Base-by-base conservation (phyloP, 2,888 invertebrate species). In the Ypsolopha scabrella region DNA sequence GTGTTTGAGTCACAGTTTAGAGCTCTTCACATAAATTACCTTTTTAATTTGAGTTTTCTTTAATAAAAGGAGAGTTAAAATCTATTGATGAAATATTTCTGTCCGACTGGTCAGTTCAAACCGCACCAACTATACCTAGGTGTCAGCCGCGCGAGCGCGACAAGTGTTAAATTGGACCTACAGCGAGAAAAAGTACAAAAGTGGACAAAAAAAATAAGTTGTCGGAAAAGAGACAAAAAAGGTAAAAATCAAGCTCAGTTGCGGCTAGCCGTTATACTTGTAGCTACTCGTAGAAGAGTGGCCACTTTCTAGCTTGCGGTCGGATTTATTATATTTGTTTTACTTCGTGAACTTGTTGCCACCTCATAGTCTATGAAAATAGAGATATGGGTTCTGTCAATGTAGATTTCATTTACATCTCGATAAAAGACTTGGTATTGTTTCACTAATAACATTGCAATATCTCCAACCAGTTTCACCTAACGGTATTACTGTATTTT, bases 161-260 rank as follows among this genome's bases (percentile, higher is more conserved):
- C 74, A 73, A 74, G 72, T 74, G 73, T 71, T 69, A 72, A 73
- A 72, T 72, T 73, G 68, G 66, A 68, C 61, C 51, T 53, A 53
- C 48, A 52, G 52, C 63, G 61, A 58, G 56, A 56, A 63, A 54
- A 57, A 54, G 58, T 59, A 57, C 58, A 64, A 65, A 64, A 59
- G 59, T 63, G 60, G 63, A 56, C 56, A 54, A 59, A 63, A 66
- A 60, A 62, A 58, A 58, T 13, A 10, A 47, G 13, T n/a, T 24
- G 24, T 24, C 24, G 24, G 48, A 9, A 48, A 24, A 45, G 45
- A 9, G 45, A 39, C n/a, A 49, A 57, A 58, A 61, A 56, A 55
- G 52, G 54, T 59, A 56, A 54, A 57, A 56, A 52, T 50, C 51
- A 53, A 51, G 45, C 51, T 46, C 48, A 53, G 53, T 53, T 53